Conservation (phyloP, 2,113 vertebrate species). For the Loxodonta africana region DNA sequence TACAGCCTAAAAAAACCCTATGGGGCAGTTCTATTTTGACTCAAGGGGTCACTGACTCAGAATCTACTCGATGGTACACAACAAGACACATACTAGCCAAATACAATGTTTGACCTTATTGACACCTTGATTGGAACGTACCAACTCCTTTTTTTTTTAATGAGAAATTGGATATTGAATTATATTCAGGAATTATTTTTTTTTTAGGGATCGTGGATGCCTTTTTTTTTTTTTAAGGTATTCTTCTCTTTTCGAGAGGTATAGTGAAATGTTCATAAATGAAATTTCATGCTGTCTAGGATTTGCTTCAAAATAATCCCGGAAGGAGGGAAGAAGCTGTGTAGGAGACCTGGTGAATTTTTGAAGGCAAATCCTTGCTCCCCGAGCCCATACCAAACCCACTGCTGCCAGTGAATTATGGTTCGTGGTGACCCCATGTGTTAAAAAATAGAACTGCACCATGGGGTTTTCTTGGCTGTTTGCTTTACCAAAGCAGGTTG, state of each 20-base stretch:
- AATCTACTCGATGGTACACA: too few species aligned
- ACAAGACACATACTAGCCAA: neutral
- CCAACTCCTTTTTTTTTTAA: neutral
- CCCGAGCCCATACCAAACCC: neutral
- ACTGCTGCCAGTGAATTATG: too few species aligned
- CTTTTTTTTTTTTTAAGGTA: neutral
- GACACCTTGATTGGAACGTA: constrained; percentile 7
- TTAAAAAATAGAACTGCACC: too few species aligned
- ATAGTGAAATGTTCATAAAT: neutral
- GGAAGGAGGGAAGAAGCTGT: neutral
- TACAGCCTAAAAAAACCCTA: too few species aligned
- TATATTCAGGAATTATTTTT: neutral
- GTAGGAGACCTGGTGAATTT: neutral
- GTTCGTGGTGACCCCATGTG: too few species aligned
- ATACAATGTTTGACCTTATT: neutral
- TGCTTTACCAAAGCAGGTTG: too few species aligned
- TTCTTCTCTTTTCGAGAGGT: neutral
- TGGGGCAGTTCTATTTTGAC: too few species aligned
- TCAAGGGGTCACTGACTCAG: too few species aligned
- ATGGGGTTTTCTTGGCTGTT: too few species aligned
- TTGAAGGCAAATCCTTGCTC: neutral
- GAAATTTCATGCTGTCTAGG: constrained; percentile 16
- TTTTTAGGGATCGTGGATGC: neutral
- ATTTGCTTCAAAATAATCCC: neutral
- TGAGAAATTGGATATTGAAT: neutral